A percentile compares a stretch with the other conserved stretches of the same genome.
These are phyloP conservation scores for Acanthosepion pharaonis DNA, from an alignment of 2,888 invertebrate species.

Conservation along the genomic window DNA sequence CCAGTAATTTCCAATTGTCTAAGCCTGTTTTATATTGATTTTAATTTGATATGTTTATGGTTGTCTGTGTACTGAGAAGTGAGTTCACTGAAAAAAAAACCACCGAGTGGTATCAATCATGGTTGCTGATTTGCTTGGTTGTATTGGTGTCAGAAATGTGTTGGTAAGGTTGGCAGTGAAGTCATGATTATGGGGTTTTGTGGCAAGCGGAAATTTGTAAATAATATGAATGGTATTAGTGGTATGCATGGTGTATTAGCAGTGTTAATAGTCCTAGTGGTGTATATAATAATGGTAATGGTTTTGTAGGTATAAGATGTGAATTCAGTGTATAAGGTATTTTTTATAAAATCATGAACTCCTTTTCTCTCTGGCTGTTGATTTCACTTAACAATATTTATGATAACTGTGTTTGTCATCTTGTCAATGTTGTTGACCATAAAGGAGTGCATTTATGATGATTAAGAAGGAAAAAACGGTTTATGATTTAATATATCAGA, in stretches of 20 bases:
- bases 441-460: too few relatives aligned
- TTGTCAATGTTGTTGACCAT: too few relatives aligned
- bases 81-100: background rate
- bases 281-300: background rate
- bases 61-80: background rate
- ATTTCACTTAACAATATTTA: too few relatives aligned
- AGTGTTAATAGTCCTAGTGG: background rate
- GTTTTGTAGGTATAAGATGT: too few relatives aligned
- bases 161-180: background rate
- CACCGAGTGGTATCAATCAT: background rate
- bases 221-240: background rate
- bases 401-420: too few relatives aligned
- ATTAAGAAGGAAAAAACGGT: too few relatives aligned
- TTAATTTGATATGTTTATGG: background rate
- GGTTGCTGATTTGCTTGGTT: background rate
- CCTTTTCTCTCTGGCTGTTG: too few relatives aligned
- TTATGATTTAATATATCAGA: too few relatives aligned
- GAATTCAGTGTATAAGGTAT: too few relatives aligned
- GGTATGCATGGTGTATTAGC: background rate
- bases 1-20: conserved; percentile 17
- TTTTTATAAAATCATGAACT: too few relatives aligned
- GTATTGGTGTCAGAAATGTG: background rate
- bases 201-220: background rate
- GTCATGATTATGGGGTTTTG: background rate
- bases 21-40: conserved; percentile 22